A percentile compares a stretch with the other conserved stretches of the same genome.
These are phyloP conservation scores for Coilia nasus DNA, from an alignment of 2,797 vertebrate genomes.

Conservation along the genomic window DNA sequence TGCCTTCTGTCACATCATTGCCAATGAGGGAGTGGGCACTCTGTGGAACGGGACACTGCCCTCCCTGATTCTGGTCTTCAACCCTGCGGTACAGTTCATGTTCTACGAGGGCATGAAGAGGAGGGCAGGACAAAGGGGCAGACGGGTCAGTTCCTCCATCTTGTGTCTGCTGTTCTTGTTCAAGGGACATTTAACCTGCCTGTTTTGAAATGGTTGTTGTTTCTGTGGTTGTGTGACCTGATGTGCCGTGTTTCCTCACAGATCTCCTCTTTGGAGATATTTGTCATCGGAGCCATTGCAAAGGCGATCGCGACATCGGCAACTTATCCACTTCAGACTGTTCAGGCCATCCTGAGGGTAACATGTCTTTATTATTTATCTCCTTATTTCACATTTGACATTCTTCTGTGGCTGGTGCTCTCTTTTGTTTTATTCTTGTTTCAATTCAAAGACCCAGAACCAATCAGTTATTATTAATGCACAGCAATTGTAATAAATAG, in stretches of 20 bases:
- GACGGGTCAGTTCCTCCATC: constrained; percentile 59
- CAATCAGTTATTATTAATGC: too few relatives aligned
- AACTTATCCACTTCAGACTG: constrained; percentile 81
- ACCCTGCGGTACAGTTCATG: constrained; percentile 83
- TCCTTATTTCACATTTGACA: neutral
- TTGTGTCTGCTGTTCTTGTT: neutral
- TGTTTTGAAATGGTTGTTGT: neutral
- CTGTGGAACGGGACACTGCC: constrained; percentile 81
- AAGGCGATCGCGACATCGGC: constrained; percentile 80
- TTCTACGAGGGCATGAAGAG: constrained; percentile 83
- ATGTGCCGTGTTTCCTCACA: constrained; percentile 46
- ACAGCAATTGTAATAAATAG: neutral
- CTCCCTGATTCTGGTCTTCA: constrained; percentile 79
- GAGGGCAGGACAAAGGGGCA: constrained; percentile 68
- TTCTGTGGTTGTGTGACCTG: neutral
- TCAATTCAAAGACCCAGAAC: too few relatives aligned
- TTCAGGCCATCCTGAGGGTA: constrained; percentile 83
- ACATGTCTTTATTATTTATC: neutral
- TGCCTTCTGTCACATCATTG: constrained; percentile 79
- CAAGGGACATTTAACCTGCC: neutral
- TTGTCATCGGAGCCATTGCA: constrained; percentile 80
- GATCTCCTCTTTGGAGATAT: constrained; percentile 80
- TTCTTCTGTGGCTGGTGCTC: neutral
- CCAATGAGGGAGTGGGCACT: constrained; percentile 71
- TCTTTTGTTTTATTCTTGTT: neutral